Base-by-base conservation (phyloP, 2,888 invertebrate species). In the Strigamia maritima region DNA sequence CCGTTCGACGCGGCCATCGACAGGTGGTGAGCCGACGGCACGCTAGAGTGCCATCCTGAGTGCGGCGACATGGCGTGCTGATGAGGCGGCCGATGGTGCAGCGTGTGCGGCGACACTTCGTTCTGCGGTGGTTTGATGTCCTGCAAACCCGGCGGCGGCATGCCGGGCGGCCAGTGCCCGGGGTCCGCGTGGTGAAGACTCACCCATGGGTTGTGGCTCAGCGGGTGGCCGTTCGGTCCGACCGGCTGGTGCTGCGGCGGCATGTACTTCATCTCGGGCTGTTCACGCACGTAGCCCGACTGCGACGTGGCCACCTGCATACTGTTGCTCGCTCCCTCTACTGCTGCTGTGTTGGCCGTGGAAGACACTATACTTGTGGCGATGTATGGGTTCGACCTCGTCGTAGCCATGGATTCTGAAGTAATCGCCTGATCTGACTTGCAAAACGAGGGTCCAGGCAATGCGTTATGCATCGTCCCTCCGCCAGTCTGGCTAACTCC, bases 201-300 rank as follows among this genome's bases (percentile, higher is more conserved):
- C 81, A 93, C 93, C 94, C 94, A 94, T 4, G 94, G 94, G 88
- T 93, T 92, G 82, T 90, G 86, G 31, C 89, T 88, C 49, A 82
- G 79, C 49, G 89, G 88, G 83, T 89, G 88, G 60, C 90, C 89
- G 83, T 90, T 90, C 12, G 90, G 90, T 84, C 91, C 91, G 77
- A 90, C 90, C 87, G 93, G 81, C 87, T 94, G 95, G 87, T 92
- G 92, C 82, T 92, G 91, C 83, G 92, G 92, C 81, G 90, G 89
- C 90, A 93, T 91, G 88, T 97, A 97, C 89, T 97, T 97, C 95
- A 97, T 95, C 88, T 97, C 97, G 85, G 93, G 85, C 78, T 84
- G 83, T 40, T 86, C 83, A 79, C 81, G 82, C 44, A 76, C 92
- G 85, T 79, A 77, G 92, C 85, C 81, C 77, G 82, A 82, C 81